Evolutionary conservation across 2,797 vertebrate genomes (phyloP), one percentile per base, ranked within the genome.

Genomic region (Lindbergichthys nudifrons): DNA sequence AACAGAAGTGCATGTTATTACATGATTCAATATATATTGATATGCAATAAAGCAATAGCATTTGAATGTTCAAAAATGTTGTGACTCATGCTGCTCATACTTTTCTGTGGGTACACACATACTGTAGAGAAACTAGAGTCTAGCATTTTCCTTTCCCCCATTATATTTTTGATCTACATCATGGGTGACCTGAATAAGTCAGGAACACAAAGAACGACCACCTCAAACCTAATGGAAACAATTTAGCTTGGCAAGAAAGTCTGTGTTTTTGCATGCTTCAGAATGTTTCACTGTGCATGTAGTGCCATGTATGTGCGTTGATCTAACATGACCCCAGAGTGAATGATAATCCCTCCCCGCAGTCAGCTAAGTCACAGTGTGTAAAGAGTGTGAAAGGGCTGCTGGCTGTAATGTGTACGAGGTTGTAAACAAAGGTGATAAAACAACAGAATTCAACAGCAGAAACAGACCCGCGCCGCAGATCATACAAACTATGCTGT

Each of bases 361-460:
- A 64, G 65, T 21, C 45, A 36, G 12, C 19, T 21, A 36, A 53
- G 71, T 43, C 47, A 46, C 71, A 32, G 42, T 46, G 54, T 50
- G 26, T 70, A 16, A 18, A 41, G 11, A 3, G 53, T 51, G 52
- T 23, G 54, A 74, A 45, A 57, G 58, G 9, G 52, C 48, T 77
- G 53, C 53, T 14, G 68, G 58, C 68, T 67, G 5, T 13, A 11
- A 26, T 47, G 65, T 59, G 61, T 66, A 46, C 62, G 61, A 19
- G 64, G 71, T 60, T 66, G 68, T 80, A 80, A 79, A 79, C 70
- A 75, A 69, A 83, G 83, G 68, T 87, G 81, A 64, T 74, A 64
- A 79, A 75, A 77, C 68, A 71, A 54, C 64, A 81, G 75, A 64
- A 15, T 23, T 57, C 63, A 53, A 14, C 62, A 53, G 60, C 41